A percentile compares a stretch with the other conserved stretches of the same genome.
phyloP scores from a whole-genome alignment of 2,888 invertebrate species.

The Synergus gifuensis region DNA sequence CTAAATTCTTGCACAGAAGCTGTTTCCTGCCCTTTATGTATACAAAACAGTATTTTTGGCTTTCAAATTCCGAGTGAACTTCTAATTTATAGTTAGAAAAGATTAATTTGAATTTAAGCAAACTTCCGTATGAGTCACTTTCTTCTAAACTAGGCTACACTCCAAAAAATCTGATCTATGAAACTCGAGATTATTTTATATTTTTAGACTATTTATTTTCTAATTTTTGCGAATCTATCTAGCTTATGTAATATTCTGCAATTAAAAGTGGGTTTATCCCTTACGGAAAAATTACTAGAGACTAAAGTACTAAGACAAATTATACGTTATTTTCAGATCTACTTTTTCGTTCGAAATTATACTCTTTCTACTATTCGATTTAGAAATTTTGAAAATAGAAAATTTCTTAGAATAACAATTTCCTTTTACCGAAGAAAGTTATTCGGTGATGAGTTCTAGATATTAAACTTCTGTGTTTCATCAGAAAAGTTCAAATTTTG shows the following conservation, averaged over 20 bases:
- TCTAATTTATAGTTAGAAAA: neutral
- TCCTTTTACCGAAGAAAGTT: neutral
- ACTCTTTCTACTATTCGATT: too few relatives aligned
- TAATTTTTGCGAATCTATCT: neutral
- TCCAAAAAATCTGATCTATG: constrained; percentile 1
- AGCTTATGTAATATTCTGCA: neutral
- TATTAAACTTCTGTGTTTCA: too few relatives aligned
- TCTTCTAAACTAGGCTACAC: neutral
- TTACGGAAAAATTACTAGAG: neutral
- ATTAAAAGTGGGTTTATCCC: neutral
- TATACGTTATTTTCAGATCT: neutral
- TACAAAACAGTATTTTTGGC: neutral
- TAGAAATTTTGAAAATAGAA: too few relatives aligned
- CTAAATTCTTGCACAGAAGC: neutral
- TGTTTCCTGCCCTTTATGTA: neutral
- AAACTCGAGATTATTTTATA: neutral
- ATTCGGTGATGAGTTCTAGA: too few relatives aligned
- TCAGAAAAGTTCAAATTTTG: neutral
- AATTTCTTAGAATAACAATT: neutral
- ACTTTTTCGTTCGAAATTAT: neutral
- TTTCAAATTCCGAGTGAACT: neutral
- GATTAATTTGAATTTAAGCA: neutral
- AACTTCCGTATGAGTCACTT: neutral
- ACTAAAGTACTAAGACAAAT: neutral
- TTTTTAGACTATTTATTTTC: neutral